Conservation (phyloP, 2,888 invertebrate species). For the Baronia brevicornis region DNA sequence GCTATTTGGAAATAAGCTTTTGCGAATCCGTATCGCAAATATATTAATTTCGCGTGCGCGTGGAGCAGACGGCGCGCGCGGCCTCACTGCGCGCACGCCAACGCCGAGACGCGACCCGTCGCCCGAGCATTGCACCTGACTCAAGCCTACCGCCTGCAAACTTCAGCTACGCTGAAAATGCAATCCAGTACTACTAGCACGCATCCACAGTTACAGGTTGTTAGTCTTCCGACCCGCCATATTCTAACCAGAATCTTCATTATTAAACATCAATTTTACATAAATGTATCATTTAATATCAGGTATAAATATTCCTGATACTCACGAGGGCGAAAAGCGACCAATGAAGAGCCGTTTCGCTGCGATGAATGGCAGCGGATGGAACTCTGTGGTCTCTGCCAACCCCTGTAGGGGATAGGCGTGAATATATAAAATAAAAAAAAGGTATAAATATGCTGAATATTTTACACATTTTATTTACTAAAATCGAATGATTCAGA, state of each 20-base stretch:
- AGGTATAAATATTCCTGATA: too few relatives aligned
- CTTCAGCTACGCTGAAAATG: constrained; percentile 34
- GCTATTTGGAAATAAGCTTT: constrained; percentile 19
- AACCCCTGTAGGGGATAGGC: too few relatives aligned
- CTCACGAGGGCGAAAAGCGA: too few relatives aligned
- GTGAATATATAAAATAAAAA: too few relatives aligned
- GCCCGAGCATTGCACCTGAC: constrained; percentile 57
- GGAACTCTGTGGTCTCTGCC: too few relatives aligned
- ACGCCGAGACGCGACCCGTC: constrained; percentile 16
- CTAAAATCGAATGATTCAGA: too few relatives aligned
- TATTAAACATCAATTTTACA: neutral
- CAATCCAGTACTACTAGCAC: constrained; percentile 26
- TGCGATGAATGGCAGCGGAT: too few relatives aligned
- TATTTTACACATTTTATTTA: too few relatives aligned
- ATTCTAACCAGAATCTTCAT: neutral
- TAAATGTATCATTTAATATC: too few relatives aligned
- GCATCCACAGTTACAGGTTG: too few relatives aligned
- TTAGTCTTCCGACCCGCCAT: constrained; percentile 1
- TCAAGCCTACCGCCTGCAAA: constrained; percentile 33
- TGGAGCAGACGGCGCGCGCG: constrained; percentile 61
- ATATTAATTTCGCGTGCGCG: constrained; percentile 58
- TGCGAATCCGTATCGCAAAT: constrained; percentile 43
- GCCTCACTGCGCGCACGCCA: constrained; percentile 44
- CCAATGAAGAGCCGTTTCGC: too few relatives aligned
- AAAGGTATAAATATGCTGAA: too few relatives aligned